phyloP scores from a whole-genome alignment of 2,888 invertebrate species.

The Melipona beecheii region DNA sequence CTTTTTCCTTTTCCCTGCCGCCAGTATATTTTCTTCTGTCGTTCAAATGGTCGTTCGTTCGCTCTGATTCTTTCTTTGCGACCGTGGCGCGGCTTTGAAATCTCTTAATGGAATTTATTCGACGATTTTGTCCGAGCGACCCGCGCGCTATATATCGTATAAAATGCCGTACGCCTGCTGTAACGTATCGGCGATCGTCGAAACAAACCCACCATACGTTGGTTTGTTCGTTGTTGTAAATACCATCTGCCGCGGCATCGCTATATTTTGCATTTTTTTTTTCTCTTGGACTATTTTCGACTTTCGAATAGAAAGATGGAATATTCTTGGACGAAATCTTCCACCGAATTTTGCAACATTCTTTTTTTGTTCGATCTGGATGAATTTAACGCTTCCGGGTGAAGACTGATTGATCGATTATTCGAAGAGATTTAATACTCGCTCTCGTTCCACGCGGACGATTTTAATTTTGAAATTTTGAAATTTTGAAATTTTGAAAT shows the following conservation, averaged over 20 bases:
- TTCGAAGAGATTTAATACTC: too few species aligned
- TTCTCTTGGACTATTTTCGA: neutral
- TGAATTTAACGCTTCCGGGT: too few species aligned
- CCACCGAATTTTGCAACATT: too few species aligned
- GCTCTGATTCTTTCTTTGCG: neutral
- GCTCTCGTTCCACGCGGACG: neutral
- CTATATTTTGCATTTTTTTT: neutral
- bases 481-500: neutral
- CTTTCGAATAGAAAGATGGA: neutral
- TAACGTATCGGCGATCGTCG: neutral
- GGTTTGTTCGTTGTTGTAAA: neutral
- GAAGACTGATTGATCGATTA: too few species aligned
- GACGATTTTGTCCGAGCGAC: neutral
- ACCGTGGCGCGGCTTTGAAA: conserved; percentile 12
- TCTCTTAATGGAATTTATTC: conserved; percentile 9
- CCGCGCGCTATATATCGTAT: neutral
- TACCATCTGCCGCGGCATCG: neutral
- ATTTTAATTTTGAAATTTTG: neutral
- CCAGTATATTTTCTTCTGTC: neutral
- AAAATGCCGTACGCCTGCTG: neutral
- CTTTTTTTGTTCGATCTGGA: too few species aligned
- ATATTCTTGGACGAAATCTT: too few species aligned
- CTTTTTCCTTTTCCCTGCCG: neutral
- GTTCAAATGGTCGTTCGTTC: neutral
- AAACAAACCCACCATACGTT: neutral